Conservation (phyloP, 2,888 invertebrate species). For the Pristionchus exspectatus region DNA sequence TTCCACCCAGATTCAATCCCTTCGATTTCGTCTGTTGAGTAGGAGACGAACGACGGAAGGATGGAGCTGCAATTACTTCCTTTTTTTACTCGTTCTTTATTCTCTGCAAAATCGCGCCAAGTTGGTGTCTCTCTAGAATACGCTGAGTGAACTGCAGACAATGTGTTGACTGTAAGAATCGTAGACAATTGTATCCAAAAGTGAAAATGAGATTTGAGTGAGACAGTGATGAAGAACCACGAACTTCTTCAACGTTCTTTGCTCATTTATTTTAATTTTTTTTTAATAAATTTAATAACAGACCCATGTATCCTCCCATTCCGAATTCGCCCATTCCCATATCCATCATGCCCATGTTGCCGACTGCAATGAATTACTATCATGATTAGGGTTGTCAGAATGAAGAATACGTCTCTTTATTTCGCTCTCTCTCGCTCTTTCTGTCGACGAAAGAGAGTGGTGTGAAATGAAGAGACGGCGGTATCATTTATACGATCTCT, state of each 20-base stretch:
- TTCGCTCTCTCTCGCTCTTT: no score
- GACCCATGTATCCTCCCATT: constrained; percentile 23
- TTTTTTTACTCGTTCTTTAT: not conserved
- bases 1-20: constrained; percentile 47
- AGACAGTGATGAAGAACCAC: not conserved
- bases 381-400: no score
- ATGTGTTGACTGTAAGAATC: not conserved
- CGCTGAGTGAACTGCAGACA: not conserved
- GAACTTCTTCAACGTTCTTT: not conserved
- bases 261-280: no score
- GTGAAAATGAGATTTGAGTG: constrained; percentile 1
- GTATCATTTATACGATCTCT: no score
- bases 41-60: constrained; percentile 31
- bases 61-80: not conserved
- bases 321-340: constrained; percentile 44
- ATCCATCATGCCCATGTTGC: constrained; percentile 26
- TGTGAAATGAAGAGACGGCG: no score
- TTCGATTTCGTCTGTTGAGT: constrained; percentile 32
- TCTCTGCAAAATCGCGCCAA: not conserved
- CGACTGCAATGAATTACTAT: not conserved
- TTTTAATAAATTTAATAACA: no score
- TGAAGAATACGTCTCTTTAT: no score
- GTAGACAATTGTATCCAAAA: not conserved
- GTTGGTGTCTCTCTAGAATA: not conserved
- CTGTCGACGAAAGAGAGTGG: no score